Conservation (phyloP, 2,113 vertebrate genomes). For the Syngnathus typhle region DNA sequence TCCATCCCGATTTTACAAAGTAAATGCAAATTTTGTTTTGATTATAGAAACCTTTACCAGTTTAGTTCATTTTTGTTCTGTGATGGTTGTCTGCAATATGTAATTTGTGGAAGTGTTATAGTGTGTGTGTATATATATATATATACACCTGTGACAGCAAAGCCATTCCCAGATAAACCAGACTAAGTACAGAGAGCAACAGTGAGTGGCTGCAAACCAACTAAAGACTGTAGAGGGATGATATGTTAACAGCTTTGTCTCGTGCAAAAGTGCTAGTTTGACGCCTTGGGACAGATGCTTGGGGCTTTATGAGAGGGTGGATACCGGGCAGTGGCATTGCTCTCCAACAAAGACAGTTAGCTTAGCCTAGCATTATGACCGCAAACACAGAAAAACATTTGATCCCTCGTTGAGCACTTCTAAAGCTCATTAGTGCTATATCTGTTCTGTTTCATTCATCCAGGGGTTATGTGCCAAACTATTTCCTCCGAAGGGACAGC, state of each 20-base stretch:
- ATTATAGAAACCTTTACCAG: neutral
- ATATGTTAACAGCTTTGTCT: neutral
- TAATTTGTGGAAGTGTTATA: neutral
- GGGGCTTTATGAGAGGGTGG: neutral
- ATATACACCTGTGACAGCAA: neutral
- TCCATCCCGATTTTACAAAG: too few species aligned
- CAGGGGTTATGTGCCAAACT: slow-evolving; percentile 1
- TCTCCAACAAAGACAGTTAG: neutral
- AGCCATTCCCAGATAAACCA: neutral
- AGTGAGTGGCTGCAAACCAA: neutral
- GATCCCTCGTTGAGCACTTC: neutral
- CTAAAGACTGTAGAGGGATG: neutral
- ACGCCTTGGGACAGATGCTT: slow-evolving; percentile 1
- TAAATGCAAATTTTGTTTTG: too few species aligned
- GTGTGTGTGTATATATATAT: too few species aligned
- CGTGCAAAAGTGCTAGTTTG: neutral
- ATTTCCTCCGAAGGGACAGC: neutral
- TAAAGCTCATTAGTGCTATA: slow-evolving; percentile 7
- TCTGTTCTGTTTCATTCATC: neutral
- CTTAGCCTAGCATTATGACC: neutral
- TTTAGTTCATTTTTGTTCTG: neutral
- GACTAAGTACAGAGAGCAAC: neutral
- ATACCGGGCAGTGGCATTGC: neutral
- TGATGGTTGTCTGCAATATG: neutral
- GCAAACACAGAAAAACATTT: neutral